Base-by-base conservation (phyloP, 2,888 invertebrate species). In the Eueremaeus valkanovi region DNA sequence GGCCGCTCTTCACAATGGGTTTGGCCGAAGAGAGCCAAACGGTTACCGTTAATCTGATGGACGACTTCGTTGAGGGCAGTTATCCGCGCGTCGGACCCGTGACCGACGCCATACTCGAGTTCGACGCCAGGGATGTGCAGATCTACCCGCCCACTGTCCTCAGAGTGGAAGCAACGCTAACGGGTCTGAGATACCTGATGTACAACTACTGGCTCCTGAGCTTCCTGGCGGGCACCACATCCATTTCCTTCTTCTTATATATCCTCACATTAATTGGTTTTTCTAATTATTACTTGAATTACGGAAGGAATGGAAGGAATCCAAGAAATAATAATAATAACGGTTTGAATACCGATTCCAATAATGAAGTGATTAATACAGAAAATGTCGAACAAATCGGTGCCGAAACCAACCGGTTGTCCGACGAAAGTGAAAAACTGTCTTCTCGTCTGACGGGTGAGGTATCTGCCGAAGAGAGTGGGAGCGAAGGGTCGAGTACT, bases 101-200 rank as follows among this genome's bases (percentile, higher is more conserved):
- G 2, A 18, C 58, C 18, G 49, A 70, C 13, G 77, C 73, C 13
- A 21, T 51, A 1, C 42, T 78, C 21, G 61, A 70, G 29, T 66
- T 78, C 40, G 76, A 76, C 29, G 77, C 75, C 18, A 58, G 75
- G 51, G 18, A 68, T n/a, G 61, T 78, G 3, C 77, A 78, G 51
- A 63, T 78, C 9, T 73, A 73, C 31, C 72, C 75, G 1, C 63
- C 78, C 16, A 61, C 49, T 42, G 21, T 72, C 0, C 13, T 72
- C 5, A 33, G 3, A 51, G 70, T 78, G 8, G 49, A 13, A 2
- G 78, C 77, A 11, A 36, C 55, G 16, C 45, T 78, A 24, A 33
- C 42, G 18, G 78, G 78, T 33, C 33, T 78, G 2, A 45, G 75
- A 63, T 77, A 76, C 49, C 74, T 33, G 24, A 78, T 78, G 78